phyloP scores from a whole-genome alignment of 2,797 vertebrate species.

The Setipinna tenuifilis region DNA sequence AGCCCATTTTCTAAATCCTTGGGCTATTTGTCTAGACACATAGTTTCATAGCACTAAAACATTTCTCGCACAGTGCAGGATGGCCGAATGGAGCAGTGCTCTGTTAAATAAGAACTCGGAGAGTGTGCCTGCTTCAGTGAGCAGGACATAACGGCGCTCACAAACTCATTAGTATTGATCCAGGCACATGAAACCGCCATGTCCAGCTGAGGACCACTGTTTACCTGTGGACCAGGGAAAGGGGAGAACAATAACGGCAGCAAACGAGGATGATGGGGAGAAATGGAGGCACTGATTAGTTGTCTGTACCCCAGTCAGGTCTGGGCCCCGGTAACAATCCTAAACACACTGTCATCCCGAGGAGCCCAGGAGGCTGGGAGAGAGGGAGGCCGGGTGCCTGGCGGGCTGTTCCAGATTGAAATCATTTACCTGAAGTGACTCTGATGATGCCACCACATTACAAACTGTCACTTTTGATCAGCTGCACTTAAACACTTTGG shows the following conservation, averaged over 20 bases:
- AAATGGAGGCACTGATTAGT: neutral
- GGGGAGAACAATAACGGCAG: no score
- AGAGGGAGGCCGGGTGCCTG: neutral
- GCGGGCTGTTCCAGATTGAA: neutral
- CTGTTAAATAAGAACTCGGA: constrained; percentile 27
- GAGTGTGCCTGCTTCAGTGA: constrained; percentile 37
- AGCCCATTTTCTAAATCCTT: neutral
- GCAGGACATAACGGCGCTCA: constrained; percentile 39
- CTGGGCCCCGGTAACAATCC: neutral
- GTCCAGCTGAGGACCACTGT: constrained; percentile 39
- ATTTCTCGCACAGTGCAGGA: neutral
- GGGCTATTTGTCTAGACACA: neutral
- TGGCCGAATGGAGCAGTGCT: neutral
- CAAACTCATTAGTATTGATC: constrained; percentile 54
- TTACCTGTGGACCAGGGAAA: constrained; percentile 26
- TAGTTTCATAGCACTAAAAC: neutral
- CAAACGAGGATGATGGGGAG: neutral
- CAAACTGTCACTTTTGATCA: neutral
- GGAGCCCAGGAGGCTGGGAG: neutral
- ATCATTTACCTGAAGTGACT: neutral
- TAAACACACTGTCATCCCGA: neutral
- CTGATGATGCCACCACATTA: constrained; percentile 1
- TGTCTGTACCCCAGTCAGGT: neutral
- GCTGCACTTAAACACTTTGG: neutral
- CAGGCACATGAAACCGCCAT: constrained; percentile 27